These are phyloP conservation scores for Hoplodrina ambigua DNA, from an alignment of 2,888 invertebrate genomes.

Conservation along the genomic window DNA sequence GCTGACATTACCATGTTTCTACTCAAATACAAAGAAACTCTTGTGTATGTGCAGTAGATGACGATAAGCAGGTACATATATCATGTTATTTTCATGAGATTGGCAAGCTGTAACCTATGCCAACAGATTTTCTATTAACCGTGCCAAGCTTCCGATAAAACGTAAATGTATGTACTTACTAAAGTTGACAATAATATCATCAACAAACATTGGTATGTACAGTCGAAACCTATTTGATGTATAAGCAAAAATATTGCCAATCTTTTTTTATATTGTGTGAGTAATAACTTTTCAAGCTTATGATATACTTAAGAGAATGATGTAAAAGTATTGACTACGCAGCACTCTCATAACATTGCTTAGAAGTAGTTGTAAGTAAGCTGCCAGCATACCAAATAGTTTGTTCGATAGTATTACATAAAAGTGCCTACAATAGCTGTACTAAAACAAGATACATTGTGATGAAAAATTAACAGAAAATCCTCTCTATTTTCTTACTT, in stretches of 20 bases:
- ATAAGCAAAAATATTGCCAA: neutral
- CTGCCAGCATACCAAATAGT: neutral
- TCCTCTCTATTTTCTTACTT: neutral
- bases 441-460: neutral
- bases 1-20: conserved; percentile 21
- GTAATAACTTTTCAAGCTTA: neutral
- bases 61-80: conserved; percentile 26
- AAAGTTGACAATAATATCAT: conserved; percentile 12
- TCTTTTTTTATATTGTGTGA: neutral
- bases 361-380: neutral
- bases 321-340: neutral
- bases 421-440: neutral
- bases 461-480: no score
- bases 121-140: conserved; percentile 43
- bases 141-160: conserved; percentile 41
- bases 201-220: conserved; percentile 9
- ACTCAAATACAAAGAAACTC: conserved; percentile 27
- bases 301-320: no score
- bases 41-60: conserved; percentile 10
- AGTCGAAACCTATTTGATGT: neutral
- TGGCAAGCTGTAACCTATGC: conserved; percentile 38
- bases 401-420: neutral
- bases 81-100: conserved; percentile 32
- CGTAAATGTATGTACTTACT: conserved; percentile 15
- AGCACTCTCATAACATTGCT: neutral